Percentiles rank a stretch among this genome's conserved stretches.
phyloP scores from a whole-genome alignment of 2,888 invertebrate species.

The Xanthia icteritia region DNA sequence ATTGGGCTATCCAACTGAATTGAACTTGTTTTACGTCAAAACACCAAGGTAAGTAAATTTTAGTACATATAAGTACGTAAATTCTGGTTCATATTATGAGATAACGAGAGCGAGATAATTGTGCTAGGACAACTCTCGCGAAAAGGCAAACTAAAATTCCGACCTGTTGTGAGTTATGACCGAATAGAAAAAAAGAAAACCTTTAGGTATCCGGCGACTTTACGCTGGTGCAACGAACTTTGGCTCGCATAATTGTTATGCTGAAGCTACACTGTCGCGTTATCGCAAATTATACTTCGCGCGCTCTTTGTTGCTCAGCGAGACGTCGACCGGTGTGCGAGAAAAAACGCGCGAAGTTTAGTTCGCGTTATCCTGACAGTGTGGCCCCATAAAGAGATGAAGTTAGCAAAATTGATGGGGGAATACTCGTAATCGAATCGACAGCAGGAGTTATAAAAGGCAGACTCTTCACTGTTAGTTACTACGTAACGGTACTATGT shows the following conservation, averaged over 20 bases:
- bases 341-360: too few species aligned
- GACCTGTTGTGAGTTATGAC: neutral
- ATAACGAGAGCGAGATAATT: neutral
- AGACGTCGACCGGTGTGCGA: too few species aligned
- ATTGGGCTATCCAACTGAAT: neutral
- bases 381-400: neutral
- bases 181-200: neutral
- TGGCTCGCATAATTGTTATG: neutral
- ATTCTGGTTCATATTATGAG: slow-evolving; percentile 12
- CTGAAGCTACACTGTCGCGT: too few species aligned
- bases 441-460: neutral
- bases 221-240: slow-evolving; percentile 23
- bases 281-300: too few species aligned
- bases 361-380: too few species aligned
- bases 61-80: neutral
- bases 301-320: too few species aligned
- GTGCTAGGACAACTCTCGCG: neutral
- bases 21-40: slow-evolving; percentile 11
- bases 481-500: neutral
- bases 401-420: neutral
- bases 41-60: neutral
- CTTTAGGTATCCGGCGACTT: neutral
- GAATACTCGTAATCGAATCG: neutral
- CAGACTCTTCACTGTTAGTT: neutral
- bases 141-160: neutral